phyloP scores from a whole-genome alignment of 2,888 invertebrate genomes.

The Tanaodytes sp. region DNA sequence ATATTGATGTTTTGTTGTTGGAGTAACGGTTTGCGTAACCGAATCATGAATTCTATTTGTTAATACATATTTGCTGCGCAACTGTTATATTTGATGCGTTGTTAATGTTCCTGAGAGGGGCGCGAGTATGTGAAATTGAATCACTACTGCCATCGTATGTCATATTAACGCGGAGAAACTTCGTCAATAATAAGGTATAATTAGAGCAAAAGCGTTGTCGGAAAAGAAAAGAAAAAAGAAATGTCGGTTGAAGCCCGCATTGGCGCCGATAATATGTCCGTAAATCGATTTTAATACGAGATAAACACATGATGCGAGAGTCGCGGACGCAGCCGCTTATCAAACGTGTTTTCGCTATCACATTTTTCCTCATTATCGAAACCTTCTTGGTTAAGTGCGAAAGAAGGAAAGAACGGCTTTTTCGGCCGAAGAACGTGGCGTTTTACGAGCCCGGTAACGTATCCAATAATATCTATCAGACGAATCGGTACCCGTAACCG shows the following conservation, averaged over 20 bases:
- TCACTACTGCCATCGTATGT: no score
- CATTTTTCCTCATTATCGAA: conserved; percentile 30
- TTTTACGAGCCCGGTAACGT: conserved; percentile 16
- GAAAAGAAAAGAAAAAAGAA: no score
- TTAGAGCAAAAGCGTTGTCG: no score
- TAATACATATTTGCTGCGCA: no score
- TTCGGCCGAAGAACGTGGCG: conserved; percentile 20
- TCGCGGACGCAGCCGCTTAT: background rate
- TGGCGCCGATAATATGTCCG: conserved; percentile 21
- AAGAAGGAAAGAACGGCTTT: background rate
- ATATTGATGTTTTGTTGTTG: no score
- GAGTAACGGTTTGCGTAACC: no score
- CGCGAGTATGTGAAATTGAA: background rate
- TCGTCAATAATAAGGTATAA: no score
- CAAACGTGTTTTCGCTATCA: conserved; percentile 28
- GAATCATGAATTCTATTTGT: no score
- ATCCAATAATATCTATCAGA: conserved; percentile 36
- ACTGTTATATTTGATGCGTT: no score
- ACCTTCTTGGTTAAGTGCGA: background rate
- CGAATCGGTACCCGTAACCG: conserved; percentile 6
- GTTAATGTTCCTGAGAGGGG: no score
- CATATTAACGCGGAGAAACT: no score
- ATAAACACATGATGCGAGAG: conserved; percentile 19
- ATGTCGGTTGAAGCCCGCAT: no score
- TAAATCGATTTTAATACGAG: conserved; percentile 40